phyloP scores from a whole-genome alignment of 2,888 invertebrate species.

The Acrocyrtus sp. region DNA sequence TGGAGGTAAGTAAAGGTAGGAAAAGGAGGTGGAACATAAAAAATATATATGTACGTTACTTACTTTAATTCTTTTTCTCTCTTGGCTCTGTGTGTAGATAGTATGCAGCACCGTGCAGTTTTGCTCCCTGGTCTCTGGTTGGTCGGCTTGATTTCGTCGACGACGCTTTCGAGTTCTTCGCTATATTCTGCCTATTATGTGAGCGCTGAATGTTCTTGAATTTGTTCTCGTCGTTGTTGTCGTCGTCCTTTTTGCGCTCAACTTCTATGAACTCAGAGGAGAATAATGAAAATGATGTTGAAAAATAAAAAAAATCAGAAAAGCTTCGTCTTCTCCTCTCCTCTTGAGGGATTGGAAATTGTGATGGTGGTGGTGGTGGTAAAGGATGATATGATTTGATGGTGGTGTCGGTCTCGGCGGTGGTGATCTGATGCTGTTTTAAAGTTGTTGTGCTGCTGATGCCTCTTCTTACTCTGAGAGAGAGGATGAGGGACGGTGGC shows the following conservation, averaged over 20 bases:
- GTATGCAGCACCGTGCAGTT: background rate
- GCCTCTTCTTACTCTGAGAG: constrained; percentile 51
- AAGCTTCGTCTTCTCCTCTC: constrained; percentile 6
- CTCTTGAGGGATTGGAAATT: constrained; percentile 18
- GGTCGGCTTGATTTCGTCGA: constrained; percentile 45
- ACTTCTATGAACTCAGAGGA: constrained; percentile 19
- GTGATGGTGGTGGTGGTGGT: constrained; percentile 37
- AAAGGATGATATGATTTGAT: background rate
- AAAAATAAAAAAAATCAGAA: constrained; percentile 29
- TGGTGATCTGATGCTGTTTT: constrained; percentile 37
- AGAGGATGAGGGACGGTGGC: constrained; percentile 53
- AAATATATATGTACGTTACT: constrained; percentile 53
- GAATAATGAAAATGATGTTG: constrained; percentile 37
- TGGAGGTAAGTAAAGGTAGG: constrained; percentile 56
- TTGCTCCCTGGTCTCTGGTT: constrained; percentile 46
- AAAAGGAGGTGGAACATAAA: constrained; percentile 53
- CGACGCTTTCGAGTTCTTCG: constrained; percentile 51
- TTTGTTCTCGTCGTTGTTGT: constrained; percentile 35
- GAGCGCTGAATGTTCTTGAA: constrained; percentile 46
- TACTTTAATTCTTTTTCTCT: constrained; percentile 35
- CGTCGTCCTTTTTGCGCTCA: constrained; percentile 47
- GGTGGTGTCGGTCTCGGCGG: constrained; percentile 40
- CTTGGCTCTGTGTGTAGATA: constrained; percentile 17
- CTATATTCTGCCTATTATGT: constrained; percentile 33
- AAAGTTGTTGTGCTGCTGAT: constrained; percentile 47